Evolutionary conservation across 2,113 vertebrate genomes (phyloP).

Genomic region (Eulemur rufifrons): DNA sequence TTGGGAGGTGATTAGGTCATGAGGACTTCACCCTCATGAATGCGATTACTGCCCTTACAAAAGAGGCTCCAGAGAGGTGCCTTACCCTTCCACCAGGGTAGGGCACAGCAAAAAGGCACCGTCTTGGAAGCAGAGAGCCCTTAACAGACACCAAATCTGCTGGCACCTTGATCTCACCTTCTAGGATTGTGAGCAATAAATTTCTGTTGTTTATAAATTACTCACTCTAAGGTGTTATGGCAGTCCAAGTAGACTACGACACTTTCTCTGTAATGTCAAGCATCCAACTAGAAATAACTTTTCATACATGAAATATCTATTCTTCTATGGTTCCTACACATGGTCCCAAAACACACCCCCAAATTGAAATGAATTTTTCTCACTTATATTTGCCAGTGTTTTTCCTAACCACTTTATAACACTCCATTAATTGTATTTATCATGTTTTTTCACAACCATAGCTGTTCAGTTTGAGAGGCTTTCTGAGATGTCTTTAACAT

Average conservation of each 20-base stretch:
- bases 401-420: neutral
- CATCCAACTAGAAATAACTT: neutral
- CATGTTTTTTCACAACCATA: neutral
- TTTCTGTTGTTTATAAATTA: neutral
- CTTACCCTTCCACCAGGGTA: neutral
- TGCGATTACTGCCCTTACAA: neutral
- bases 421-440: neutral
- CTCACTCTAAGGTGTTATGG: neutral
- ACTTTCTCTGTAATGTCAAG: neutral
- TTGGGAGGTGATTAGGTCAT: neutral
- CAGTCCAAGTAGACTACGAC: neutral
- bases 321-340: neutral
- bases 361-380: neutral
- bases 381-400: neutral
- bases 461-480: neutral
- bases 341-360: neutral
- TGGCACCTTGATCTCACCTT: neutral
- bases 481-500: neutral
- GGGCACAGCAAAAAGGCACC: neutral
- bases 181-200: neutral
- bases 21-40: neutral
- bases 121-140: neutral
- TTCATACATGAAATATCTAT: neutral
- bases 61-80: fast-evolving
- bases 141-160: neutral